Base-by-base conservation (phyloP, 2,888 invertebrate species). In the Phortica magna region DNA sequence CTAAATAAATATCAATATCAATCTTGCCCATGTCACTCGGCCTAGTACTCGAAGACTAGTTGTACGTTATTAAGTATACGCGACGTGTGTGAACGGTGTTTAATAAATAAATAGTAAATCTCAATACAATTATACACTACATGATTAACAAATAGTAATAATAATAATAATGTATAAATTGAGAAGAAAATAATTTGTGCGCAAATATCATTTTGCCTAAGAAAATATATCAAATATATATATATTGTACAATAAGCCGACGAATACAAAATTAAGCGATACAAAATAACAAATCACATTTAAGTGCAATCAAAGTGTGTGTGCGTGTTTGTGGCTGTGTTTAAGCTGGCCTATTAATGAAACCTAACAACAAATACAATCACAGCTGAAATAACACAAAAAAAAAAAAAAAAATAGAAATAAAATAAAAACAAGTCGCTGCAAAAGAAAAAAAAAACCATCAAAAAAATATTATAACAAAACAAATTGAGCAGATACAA, bases 1-100 rank as follows among this genome's bases (percentile, higher is more conserved):
- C 78, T 53, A 67, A 73, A 78, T 70, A 17, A 59, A 74, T 76
- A 78, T 22, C 17, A 59, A 74, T 76, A 78, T 22, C 17, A 74
- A 64, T 68, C 65, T 67, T 73, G 64, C 43, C 70, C 14, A 19
- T 43, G 43, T 22, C 61, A 19, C 10, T 5, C 61, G 61, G 17
- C 55, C 17, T 55, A 55, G 55, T 55, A 55, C 9, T 9, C 14
- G 17, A 55, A 55, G 14, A 55, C 55, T 17, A 55, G 17, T 31
- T 31, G 31, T 31, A 55, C 55, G 14, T 42, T 43, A 68, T 55
- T n/a, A 22, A 71, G 70, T 71, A 53, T 71, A 71, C 70, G 70
- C 70, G 70, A 14, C 70, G 70, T 55, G 70, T 61, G 19, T 61
- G 61, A 19, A 61, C 53, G 70, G 55, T 55, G 53, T 71, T 55